Evolutionary conservation across 2,888 invertebrate genomes (phyloP), one percentile per base, ranked within the genome.

Genomic region (Hypercompe scribonia): DNA sequence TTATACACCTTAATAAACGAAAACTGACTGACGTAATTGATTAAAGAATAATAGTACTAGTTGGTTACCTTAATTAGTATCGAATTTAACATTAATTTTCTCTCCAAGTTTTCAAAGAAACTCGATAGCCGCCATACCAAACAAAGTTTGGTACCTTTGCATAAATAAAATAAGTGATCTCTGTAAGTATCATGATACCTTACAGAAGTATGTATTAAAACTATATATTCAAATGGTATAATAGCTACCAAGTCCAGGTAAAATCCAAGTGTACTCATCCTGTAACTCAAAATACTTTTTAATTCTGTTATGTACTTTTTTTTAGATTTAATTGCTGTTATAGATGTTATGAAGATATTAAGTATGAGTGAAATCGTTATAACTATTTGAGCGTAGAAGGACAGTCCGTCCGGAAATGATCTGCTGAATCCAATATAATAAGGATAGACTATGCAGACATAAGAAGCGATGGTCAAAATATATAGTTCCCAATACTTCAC

Each of bases 121-220:
- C 87, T 92, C 0, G 93, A 93, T 58, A 96, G 79, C 78, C 96
- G 91, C 93, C 96, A 96, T 33, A 96, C 90, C 63, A 96, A 91
- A 78, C 96, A 91, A 11, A 96, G 88, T 76, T 96, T 95, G 31
- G 95, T 92, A n/a, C 96, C 93, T 89, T 96, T 96, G 75, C 96
- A 93, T 63, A 96, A 84, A 84, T 92, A 93, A 85, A 92, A 96
- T 73, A 95, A 88, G 78, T 96, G 95, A 71, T 93, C 90, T 78
- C 91, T 89, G 75, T 93, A 92, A 72, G 91, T 89, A 71, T 95
- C 94, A 36, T 90, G 84, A 80, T 95, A 95, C 64, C 89, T 89
- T 2, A 90, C 87, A 21, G 84, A 78, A 11, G 86, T 87, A 74
- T 94, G 94, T 75, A 95, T 94, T 1, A 90, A 91, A 28, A 95